Conservation (phyloP, 2,888 invertebrate species). For the Acheta domesticus region DNA sequence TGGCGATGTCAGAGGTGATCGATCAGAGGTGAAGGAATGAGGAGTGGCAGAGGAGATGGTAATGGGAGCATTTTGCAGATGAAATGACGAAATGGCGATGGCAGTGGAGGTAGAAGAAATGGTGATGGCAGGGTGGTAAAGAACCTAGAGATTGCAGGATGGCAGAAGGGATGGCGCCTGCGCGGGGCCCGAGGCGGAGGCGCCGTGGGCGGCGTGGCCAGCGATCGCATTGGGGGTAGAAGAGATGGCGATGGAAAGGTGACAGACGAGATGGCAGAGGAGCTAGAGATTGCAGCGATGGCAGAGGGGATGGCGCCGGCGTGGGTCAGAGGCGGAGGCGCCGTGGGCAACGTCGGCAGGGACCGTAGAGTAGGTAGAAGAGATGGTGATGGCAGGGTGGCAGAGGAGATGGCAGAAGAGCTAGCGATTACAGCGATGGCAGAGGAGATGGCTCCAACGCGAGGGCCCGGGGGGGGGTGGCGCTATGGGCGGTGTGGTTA, state of each 20-base stretch:
- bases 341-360: neutral
- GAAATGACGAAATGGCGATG: neutral
- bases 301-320: neutral
- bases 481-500: neutral
- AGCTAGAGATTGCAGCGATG: neutral
- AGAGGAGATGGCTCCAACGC: neutral
- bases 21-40: neutral
- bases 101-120: neutral
- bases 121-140: too few relatives aligned
- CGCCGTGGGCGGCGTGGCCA: neutral
- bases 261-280: too few relatives aligned
- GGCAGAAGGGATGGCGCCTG: neutral
- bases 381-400: too few relatives aligned
- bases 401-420: neutral
- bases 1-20: neutral
- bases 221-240: neutral
- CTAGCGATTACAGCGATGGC: neutral
- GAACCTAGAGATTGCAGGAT: neutral
- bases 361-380: neutral
- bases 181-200: neutral
- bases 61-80: neutral
- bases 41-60: neutral
- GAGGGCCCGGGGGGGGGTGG: neutral
- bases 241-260: too few relatives aligned
- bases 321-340: neutral